A percentile compares a stretch with the other conserved stretches of the same genome.
Conservation (phyloP, 2,888 invertebrate genomes). For the Heliothis peltigera region DNA sequence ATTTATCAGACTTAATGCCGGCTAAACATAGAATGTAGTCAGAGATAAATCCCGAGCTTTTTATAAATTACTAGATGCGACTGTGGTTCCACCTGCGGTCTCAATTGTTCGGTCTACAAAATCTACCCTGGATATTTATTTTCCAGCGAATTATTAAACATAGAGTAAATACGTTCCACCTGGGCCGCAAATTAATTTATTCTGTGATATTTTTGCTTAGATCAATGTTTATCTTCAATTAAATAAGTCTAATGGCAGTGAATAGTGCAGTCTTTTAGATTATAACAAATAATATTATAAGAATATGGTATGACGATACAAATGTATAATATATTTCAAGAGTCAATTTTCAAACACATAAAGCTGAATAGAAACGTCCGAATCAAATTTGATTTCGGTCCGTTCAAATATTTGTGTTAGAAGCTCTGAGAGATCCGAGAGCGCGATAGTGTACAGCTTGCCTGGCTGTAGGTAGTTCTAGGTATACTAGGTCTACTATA, state of each 20-base stretch:
- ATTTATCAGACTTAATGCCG: constrained; percentile 33
- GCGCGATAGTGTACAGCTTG: constrained; percentile 39
- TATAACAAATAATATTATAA: too few relatives aligned
- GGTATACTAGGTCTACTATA: constrained; percentile 42
- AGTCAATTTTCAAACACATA: constrained; percentile 31
- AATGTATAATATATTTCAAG: constrained; percentile 26
- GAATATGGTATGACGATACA: constrained; percentile 1
- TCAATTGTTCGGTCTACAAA: background rate
- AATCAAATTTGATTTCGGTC: constrained; percentile 50
- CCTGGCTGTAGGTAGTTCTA: constrained; percentile 33
- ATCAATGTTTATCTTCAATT: background rate
- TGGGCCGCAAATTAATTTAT: background rate
- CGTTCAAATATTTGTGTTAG: constrained; percentile 59
- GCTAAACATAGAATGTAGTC: constrained; percentile 30
- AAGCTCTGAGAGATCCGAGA: constrained; percentile 35
- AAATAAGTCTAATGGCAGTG: background rate
- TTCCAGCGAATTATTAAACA: background rate
- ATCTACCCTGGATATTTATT: background rate
- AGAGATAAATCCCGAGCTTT: constrained; percentile 28
- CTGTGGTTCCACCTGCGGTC: background rate
- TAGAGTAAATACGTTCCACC: background rate
- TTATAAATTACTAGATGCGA: constrained; percentile 27
- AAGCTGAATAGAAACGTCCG: constrained; percentile 33
- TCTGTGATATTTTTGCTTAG: background rate
- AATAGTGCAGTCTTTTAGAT: too few relatives aligned